Base-by-base conservation (phyloP, 2,113 vertebrate genomes). In the Callocephalon fimbriatum region DNA sequence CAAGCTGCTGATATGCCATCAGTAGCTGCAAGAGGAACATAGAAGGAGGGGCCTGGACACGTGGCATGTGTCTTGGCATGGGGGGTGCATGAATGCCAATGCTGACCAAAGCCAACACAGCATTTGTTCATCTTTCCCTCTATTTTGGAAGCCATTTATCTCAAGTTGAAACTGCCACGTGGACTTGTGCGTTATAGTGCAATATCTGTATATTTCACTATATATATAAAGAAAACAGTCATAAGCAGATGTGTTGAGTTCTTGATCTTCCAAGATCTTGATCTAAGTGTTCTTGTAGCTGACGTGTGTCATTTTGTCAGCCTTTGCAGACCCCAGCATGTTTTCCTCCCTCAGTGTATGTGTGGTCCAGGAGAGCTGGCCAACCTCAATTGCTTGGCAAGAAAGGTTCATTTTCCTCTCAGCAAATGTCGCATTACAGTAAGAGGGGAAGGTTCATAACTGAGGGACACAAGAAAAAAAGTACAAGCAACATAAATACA, bases 1-100 rank as follows among this genome's bases (percentile, higher is more conserved):
- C 98, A 97, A 97, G 90, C 85, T 98, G 96, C 97, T 94, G 86
- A 58, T 97, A 91, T 88, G 96, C 93, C 97, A 95, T 98, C 97
- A 95, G 98, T 98, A 96, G 95, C 95, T 98, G 96, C 92, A 91
- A 96, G 92, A 97, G 95, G 93, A 96, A 96, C 48, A 18, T 61
- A 78, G 93, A 82, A 91, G 88, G 83, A 95, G 89, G 89, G 67
- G 72, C 56, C 74, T 50, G 93, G 91, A 97, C 93, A 96, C 38
- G 77, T 96, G 96, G 95, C 58, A 1, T 89, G 79, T 91, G 67
- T 87, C 81, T 96, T 86, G 74, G 81, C 48, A 92, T 70, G 59
- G 38, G 93, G 79, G 50, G 44, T 80, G 66, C 67, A 45, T 62
- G 31, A 91, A 91, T 95, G 35, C 72, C 88, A 53, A 0, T 5